Evolutionary conservation across 30 jellyfish, hydroid and myxozoan genomes (phyloP).

Genomic region (Hydractinia symbiolongicarpus): DNA sequence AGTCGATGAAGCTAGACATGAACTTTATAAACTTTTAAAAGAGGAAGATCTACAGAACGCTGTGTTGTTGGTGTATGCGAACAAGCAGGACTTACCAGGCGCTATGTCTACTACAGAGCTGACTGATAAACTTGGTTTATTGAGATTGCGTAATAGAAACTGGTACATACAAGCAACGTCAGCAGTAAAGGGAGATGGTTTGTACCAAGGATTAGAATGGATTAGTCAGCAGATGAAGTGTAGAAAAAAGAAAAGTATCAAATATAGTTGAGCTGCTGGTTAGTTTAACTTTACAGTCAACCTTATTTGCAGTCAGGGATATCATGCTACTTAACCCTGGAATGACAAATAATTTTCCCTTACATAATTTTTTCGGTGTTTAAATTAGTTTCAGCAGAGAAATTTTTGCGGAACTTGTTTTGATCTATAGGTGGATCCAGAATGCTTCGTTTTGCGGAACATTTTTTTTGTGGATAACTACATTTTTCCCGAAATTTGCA

Average conservation of each 20-base stretch:
- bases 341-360: too few species aligned
- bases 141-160: conserved; percentile 55
- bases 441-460: too few species aligned
- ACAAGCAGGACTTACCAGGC: conserved; percentile 77
- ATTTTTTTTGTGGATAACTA: too few species aligned
- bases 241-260: background rate
- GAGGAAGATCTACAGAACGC: conserved; percentile 74
- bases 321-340: too few species aligned
- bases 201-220: conserved; percentile 86
- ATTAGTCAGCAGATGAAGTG: conserved; percentile 54
- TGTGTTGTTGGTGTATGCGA: conserved; percentile 62
- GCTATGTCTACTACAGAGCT: conserved; percentile 75
- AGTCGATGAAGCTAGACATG: conserved; percentile 61
- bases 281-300: too few species aligned
- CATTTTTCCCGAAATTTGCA: too few species aligned
- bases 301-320: too few species aligned
- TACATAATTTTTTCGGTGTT: too few species aligned
- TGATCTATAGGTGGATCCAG: too few species aligned
- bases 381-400: too few species aligned
- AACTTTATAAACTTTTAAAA: conserved; percentile 49
- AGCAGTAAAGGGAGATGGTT: conserved; percentile 79
- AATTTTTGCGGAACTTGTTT: too few species aligned
- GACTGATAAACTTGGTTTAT: conserved; percentile 72
- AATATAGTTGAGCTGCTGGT: too few species aligned
- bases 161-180: conserved; percentile 89